These are phyloP conservation scores for Actenoides lindsayi DNA, from an alignment of 2,113 vertebrate genomes.

Conservation along the genomic window DNA sequence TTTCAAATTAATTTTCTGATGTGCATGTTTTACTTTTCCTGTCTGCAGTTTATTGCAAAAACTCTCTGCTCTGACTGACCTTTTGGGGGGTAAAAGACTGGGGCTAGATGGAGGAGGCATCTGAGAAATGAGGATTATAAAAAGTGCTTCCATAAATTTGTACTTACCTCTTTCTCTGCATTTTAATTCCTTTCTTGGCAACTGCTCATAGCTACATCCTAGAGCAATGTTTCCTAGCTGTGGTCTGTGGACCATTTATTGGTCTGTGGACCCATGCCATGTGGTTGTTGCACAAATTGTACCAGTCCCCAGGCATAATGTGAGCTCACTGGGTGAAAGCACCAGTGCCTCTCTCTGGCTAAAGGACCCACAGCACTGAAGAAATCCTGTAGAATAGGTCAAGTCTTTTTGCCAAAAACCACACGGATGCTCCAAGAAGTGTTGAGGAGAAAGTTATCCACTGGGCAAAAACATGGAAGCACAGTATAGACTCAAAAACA, in stretches of 20 bases:
- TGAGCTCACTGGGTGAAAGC: neutral
- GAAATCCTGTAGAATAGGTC: neutral
- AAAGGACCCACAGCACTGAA: neutral
- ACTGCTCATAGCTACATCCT: neutral
- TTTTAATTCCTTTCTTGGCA: neutral
- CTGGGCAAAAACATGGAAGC: rapidly evolving
- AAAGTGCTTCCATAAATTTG: neutral
- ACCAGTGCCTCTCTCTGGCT: neutral
- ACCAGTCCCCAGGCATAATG: neutral
- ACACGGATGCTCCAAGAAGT: rapidly evolving
- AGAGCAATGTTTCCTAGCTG: neutral
- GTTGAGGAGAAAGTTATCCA: neutral
- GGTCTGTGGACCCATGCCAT: rapidly evolving
- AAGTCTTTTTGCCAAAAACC: neutral
- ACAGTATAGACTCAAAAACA: rapidly evolving
- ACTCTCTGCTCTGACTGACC: neutral
- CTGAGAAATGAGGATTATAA: neutral
- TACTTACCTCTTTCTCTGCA: neutral
- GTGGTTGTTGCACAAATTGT: neutral
- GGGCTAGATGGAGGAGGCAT: neutral
- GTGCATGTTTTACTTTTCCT: neutral
- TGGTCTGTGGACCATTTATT: neutral
- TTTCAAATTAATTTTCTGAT: conserved; percentile 55
- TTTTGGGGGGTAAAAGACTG: neutral
- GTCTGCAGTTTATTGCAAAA: neutral